These are phyloP conservation scores for Thunnus thynnus DNA, from an alignment of 2,113 vertebrate genomes.

Conservation along the genomic window DNA sequence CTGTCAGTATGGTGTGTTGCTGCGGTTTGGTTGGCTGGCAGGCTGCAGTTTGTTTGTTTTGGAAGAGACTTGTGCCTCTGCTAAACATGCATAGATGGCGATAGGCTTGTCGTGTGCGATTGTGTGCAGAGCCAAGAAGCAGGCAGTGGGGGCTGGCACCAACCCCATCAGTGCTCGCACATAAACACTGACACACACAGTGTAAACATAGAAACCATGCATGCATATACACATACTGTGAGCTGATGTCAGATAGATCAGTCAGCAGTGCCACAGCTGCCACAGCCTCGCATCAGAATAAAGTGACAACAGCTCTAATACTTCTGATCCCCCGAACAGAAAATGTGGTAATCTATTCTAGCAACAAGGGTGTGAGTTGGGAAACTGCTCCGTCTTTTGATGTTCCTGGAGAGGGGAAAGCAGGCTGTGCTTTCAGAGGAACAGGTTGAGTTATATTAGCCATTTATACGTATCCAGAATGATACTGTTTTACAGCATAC, in stretches of 20 bases:
- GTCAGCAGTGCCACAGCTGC: constrained; percentile 31
- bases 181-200: constrained; percentile 24
- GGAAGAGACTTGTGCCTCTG: constrained; percentile 39
- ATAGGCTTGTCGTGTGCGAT: constrained; percentile 31
- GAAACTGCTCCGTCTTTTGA: constrained; percentile 28
- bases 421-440: constrained; percentile 38
- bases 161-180: constrained; percentile 24
- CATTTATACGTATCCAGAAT: constrained; percentile 56
- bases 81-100: constrained; percentile 55
- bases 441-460: constrained; percentile 61
- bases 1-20: constrained; percentile 39
- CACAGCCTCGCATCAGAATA: constrained; percentile 6
- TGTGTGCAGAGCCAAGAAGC: constrained; percentile 47
- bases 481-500: constrained; percentile 56
- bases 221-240: constrained; percentile 20
- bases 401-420: constrained; percentile 46
- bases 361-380: constrained; percentile 30
- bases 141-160: constrained; percentile 31
- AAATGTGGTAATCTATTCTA: constrained; percentile 33
- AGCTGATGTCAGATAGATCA: constrained; percentile 37
- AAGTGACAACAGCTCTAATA: constrained; percentile 28
- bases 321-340: constrained; percentile 16
- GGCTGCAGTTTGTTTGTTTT: constrained; percentile 54
- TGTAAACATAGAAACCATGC: constrained; percentile 23
- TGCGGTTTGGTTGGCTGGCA: constrained; percentile 43